Base-by-base conservation (phyloP, 2,113 vertebrate genomes). In the Myotis davidii region DNA sequence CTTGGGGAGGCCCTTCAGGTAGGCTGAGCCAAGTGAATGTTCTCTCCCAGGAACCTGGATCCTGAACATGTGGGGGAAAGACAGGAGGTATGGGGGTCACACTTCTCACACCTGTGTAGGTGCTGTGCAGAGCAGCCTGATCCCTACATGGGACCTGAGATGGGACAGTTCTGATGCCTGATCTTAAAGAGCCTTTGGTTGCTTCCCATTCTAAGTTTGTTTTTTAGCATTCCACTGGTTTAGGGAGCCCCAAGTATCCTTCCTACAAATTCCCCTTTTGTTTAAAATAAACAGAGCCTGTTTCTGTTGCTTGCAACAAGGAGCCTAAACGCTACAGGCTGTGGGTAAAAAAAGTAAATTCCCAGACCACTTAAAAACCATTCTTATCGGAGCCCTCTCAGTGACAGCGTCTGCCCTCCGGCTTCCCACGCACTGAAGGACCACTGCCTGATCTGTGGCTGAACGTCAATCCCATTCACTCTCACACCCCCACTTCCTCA, bases 31-130 rank as follows among this genome's bases (percentile, higher is more conserved):
- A 39, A 50, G 18, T 0, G 13, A 39, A 29, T 1, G 1, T 67
- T 42, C 39, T 29, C 39, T 59, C 77, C 50, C 21, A 11, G 34
- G 82, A 54, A 67, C 70, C 69, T 2, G 29, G 52, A 27, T 73
- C 32, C 61, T 45, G 52, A 48, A 37, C 42, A 18, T 5, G 14
- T 9, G 27, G 56, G 37, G 21, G 37, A 45, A 87, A 50, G 6
- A 1, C 5, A 9, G 17, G 14, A 1, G 1, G 17, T 0, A 29
- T 6, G n/a, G 5, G n/a, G 29, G n/a, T 14, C n/a, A 17, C 27
- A 10, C 9, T 27, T 37, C 20, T 34, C 56, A 74, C 6, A 42
- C 32, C 34, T 14, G 3, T 5, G 32, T 39, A 73, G 82, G 39
- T 2, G 1, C 64, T 5, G 2, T 23, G 3, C 1, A 13, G 27